These are phyloP conservation scores for Melieria picta DNA, from an alignment of 2,888 invertebrate species.

Conservation along the genomic window DNA sequence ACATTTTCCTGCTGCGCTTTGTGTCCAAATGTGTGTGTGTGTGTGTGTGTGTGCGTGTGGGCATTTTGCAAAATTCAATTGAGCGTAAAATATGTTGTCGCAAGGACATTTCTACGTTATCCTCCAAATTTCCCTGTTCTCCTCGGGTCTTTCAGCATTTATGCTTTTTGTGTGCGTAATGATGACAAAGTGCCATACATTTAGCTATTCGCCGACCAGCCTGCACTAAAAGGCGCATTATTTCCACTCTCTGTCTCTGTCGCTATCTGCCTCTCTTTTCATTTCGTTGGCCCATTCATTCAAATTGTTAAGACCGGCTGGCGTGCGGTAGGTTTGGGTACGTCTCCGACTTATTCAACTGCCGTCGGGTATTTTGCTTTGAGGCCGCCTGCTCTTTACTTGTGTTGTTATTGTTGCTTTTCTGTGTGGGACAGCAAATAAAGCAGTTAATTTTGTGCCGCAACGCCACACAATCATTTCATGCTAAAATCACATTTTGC, in stretches of 20 bases:
- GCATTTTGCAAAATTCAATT: slow-evolving; percentile 52
- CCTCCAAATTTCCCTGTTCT: neutral
- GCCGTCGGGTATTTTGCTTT: too few relatives aligned
- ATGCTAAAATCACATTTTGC: slow-evolving; percentile 11
- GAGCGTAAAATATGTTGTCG: slow-evolving; percentile 60
- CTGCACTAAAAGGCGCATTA: too few relatives aligned
- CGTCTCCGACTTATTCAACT: too few relatives aligned
- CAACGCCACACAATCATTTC: neutral
- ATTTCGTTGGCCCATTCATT: too few relatives aligned
- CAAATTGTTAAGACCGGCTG: too few relatives aligned
- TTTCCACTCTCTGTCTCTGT: too few relatives aligned
- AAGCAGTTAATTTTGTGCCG: slow-evolving; percentile 11
- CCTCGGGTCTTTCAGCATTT: neutral
- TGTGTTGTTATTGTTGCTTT: too few relatives aligned
- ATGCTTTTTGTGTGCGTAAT: slow-evolving; percentile 23
- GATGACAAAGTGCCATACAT: slow-evolving; percentile 34
- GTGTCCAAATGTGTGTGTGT: neutral
- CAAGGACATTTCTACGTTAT: slow-evolving; percentile 31
- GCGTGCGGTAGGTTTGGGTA: too few relatives aligned
- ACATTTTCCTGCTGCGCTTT: too few relatives aligned
- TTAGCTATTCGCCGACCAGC: too few relatives aligned
- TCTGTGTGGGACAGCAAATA: neutral
- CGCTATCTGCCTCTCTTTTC: too few relatives aligned
- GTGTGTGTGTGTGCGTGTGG: slow-evolving; percentile 2
- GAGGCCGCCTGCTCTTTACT: too few relatives aligned